A percentile compares a stretch with the other conserved stretches of the same genome.
These are phyloP conservation scores for Lysandra bellargus DNA, from an alignment of 2,888 invertebrate species.

Conservation along the genomic window DNA sequence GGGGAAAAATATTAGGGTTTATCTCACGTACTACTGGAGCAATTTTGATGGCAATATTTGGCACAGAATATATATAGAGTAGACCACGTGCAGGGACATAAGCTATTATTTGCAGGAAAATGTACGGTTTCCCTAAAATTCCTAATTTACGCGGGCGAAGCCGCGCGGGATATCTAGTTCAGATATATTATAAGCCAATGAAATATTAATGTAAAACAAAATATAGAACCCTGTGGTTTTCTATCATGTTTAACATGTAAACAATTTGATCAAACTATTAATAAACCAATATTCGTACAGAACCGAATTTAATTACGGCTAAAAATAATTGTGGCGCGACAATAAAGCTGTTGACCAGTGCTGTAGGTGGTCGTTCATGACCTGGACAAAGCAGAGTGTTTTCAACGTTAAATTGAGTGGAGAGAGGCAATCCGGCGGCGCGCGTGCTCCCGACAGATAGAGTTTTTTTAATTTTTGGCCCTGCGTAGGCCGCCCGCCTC, in stretches of 20 bases:
- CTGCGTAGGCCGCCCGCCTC: conserved; percentile 44
- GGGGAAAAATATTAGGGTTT: no score
- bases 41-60: no score
- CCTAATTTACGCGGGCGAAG: no score
- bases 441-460: conserved; percentile 67
- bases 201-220: not conserved
- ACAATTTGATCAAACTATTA: conserved; percentile 1
- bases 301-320: conserved; percentile 15
- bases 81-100: no score
- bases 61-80: no score
- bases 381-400: conserved; percentile 74
- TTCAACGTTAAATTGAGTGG: conserved; percentile 65
- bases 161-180: not conserved
- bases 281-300: not conserved
- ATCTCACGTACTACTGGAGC: no score
- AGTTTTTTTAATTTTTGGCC: conserved; percentile 74
- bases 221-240: not conserved
- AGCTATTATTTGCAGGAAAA: no score
- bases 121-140: no score
- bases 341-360: conserved; percentile 43
- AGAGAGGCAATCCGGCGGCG: conserved; percentile 71
- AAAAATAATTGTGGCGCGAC: conserved; percentile 38
- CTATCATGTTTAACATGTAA: not conserved
- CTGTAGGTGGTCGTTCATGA: conserved; percentile 51
- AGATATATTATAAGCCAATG: not conserved